These are phyloP conservation scores for Pleuronectes platessa DNA, from an alignment of 2,113 vertebrate species.

Conservation along the genomic window DNA sequence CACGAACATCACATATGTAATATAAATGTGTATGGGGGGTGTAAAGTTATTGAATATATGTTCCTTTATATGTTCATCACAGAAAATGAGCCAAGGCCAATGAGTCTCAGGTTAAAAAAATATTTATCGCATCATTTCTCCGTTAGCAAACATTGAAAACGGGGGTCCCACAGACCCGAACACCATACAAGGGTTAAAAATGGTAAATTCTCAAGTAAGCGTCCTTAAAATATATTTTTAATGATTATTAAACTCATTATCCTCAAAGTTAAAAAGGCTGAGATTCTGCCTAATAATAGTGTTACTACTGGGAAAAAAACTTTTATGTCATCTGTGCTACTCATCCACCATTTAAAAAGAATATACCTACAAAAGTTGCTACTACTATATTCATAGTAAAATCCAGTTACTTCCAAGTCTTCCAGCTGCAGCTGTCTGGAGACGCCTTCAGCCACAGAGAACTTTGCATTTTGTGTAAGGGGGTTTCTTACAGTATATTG, in stretches of 20 bases:
- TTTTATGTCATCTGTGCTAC: conserved; percentile 91
- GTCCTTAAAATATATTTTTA: not conserved
- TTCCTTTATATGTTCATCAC: too few relatives aligned
- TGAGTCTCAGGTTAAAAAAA: too few relatives aligned
- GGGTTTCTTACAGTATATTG: conserved; percentile 35
- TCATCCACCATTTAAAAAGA: conserved; percentile 91
- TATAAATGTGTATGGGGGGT: too few relatives aligned
- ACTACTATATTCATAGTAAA: conserved; percentile 90
- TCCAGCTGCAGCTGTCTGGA: conserved; percentile 87
- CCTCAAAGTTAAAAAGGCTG: not conserved
- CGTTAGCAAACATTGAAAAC: too few relatives aligned
- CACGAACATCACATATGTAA: too few relatives aligned
- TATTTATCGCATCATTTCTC: too few relatives aligned
- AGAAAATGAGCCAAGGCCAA: too few relatives aligned
- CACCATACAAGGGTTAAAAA: too few relatives aligned
- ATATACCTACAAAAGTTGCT: conserved; percentile 91
- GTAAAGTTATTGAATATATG: too few relatives aligned
- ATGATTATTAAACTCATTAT: not conserved
- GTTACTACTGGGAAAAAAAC: conserved; percentile 80
- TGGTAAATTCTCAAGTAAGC: too few relatives aligned
- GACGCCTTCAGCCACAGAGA: conserved; percentile 82
- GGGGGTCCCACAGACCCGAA: too few relatives aligned
- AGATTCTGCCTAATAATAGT: conserved; percentile 22
- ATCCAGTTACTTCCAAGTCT: conserved; percentile 87
- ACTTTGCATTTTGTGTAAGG: conserved; percentile 80